Conservation (phyloP, 2,888 invertebrate genomes). For the Synanthedon vespiformis region DNA sequence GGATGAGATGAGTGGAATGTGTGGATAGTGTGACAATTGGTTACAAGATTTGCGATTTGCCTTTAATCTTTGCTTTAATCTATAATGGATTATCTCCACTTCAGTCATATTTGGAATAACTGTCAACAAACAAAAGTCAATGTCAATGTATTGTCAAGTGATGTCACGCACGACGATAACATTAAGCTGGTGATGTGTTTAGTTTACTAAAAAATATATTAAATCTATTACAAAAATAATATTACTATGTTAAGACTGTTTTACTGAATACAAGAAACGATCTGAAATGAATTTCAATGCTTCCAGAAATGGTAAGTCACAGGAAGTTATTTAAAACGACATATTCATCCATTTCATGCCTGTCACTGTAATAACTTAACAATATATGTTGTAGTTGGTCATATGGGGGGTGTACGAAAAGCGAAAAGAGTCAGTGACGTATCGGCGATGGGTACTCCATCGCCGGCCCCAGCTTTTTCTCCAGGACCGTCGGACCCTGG, state of each 20-base stretch:
- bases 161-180: slow-evolving; percentile 20
- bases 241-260: slow-evolving; percentile 34
- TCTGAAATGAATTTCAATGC: slow-evolving; percentile 60
- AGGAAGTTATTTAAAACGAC: slow-evolving; percentile 1
- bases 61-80: no score
- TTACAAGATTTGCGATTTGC: no score
- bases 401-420: slow-evolving; percentile 59
- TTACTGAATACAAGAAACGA: slow-evolving; percentile 14
- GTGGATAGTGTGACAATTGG: no score
- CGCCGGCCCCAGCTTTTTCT: slow-evolving; percentile 39
- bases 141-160: slow-evolving; percentile 11
- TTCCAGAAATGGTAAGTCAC: slow-evolving; percentile 53
- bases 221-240: slow-evolving; percentile 16
- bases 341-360: background rate
- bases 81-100: no score
- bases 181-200: slow-evolving; percentile 54
- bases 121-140: no score
- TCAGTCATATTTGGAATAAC: no score
- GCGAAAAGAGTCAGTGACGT: slow-evolving; percentile 78
- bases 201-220: slow-evolving; percentile 25
- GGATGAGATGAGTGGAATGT: no score
- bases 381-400: slow-evolving; percentile 31
- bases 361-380: no score
- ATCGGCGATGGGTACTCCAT: slow-evolving; percentile 74
- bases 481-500: slow-evolving; percentile 25